Evolutionary conservation across 2,113 vertebrate genomes (phyloP), one percentile per base, ranked within the genome.

Genomic region (Narcine bancroftii): DNA sequence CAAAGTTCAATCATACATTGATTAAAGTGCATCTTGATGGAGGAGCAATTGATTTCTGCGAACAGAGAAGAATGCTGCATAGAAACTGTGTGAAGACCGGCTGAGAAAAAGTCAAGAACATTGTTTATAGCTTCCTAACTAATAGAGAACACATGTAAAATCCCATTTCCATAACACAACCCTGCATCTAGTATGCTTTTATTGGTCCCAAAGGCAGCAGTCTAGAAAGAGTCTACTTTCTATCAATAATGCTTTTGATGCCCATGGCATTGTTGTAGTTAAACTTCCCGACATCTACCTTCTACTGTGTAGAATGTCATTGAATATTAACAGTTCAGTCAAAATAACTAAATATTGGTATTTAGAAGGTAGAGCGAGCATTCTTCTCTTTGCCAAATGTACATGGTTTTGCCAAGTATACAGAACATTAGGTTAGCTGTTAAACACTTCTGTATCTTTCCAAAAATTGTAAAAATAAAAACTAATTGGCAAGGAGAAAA

Each of bases 91-190:
- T 60, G 81, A 87, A 36, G 53, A 60, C 15, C 0, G 53, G 33
- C 81, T 63, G 53, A 87, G 81, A 56, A 63, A 83, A 87, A 87
- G 36, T 87, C 81, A 87, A 87, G 81, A 87, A 36, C n/a, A 60
- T 60, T 87, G 81, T 87, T 87, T 87, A 87, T 60, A 63, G 81
- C n/a, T 87, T 87, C 81, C 81, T 39, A 36, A 87, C 53, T 87
- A 87, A 87, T 87, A 36, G 81, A 53, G 33, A 87, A 87, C 81
- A 87, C 53, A 87, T 87, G 81, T 60, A 87, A 87, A 87, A 87
- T 53, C 60, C n/a, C 56, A 15, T 87, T 87, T 87, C 36, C 81
- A 87, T 87, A 60, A 87, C 50, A 36, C 81, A 87, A 87, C 19
- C 53, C 81, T 36, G 33, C n/a, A 6, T 87, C 60, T 60, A 60